These are phyloP conservation scores for Amphipyra tragopoginis DNA, from an alignment of 2,888 invertebrate species.

Conservation along the genomic window DNA sequence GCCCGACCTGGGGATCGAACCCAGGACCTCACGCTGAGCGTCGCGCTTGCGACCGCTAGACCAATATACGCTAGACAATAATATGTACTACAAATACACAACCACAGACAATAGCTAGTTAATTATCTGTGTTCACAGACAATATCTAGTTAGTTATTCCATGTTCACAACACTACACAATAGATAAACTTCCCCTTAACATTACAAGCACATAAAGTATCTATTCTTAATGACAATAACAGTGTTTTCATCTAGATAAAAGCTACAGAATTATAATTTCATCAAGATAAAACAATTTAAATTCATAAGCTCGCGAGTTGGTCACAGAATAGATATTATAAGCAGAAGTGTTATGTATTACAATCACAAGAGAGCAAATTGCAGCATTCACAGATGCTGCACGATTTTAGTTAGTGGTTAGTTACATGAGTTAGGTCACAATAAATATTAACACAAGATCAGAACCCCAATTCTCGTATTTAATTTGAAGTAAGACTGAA, in stretches of 20 bases:
- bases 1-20: too few relatives aligned
- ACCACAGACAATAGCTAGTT: conserved; percentile 1
- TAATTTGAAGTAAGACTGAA: too few relatives aligned
- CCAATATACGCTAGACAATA: too few relatives aligned
- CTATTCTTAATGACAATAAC: conserved; percentile 12
- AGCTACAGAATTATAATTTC: conserved; percentile 39
- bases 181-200: conserved; percentile 8
- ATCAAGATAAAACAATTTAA: conserved; percentile 50
- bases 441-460: too few relatives aligned
- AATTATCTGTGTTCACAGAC: neutral
- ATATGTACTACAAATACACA: neutral
- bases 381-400: too few relatives aligned
- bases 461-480: too few relatives aligned
- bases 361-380: neutral
- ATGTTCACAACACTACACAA: conserved; percentile 26
- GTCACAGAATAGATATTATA: neutral
- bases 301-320: conserved; percentile 12
- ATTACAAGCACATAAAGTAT: conserved; percentile 20
- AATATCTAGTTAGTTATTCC: neutral
- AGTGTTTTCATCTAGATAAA: conserved; percentile 51
- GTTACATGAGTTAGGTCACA: too few relatives aligned
- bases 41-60: too few relatives aligned
- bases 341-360: conserved; percentile 23
- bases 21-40: too few relatives aligned
- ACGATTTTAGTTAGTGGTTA: too few relatives aligned